Conservation (phyloP, 2,113 vertebrate genomes). For the Chaetura pelagica region DNA sequence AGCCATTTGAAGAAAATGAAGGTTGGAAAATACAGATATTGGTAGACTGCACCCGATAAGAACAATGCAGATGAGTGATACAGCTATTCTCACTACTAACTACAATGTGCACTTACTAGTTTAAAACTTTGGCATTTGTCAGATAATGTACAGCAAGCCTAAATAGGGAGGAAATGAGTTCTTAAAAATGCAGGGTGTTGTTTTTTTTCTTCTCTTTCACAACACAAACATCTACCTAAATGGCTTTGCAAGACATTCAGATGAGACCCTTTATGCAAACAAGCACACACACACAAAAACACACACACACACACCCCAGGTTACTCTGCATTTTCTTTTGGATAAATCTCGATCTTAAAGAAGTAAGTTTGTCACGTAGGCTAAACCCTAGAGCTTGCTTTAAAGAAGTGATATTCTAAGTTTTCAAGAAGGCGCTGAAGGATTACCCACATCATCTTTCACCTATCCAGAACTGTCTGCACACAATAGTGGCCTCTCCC, state of each 20-base stretch:
- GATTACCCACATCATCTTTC: neutral
- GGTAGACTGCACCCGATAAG: neutral
- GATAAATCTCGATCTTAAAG: neutral
- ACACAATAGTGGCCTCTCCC: neutral
- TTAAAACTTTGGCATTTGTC: neutral
- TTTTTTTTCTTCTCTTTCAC: neutral
- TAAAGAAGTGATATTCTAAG: neutral
- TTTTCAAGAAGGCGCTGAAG: neutral
- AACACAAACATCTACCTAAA: neutral
- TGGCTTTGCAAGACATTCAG: neutral
- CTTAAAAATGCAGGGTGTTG: neutral
- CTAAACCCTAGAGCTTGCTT: neutral
- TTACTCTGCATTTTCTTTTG: neutral
- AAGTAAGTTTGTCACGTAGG: neutral
- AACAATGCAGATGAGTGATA: neutral
- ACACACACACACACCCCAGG: fast-evolving
- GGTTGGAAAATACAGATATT: neutral
- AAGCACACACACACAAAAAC: neutral
- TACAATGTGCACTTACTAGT: neutral
- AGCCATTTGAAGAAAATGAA: neutral
- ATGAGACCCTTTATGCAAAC: neutral
- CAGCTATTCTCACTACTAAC: neutral
- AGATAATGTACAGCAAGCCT: neutral
- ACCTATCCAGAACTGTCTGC: neutral
- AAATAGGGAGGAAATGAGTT: neutral